These are phyloP conservation scores for Protophormia terraenovae DNA, from an alignment of 2,888 invertebrate genomes.

Conservation along the genomic window DNA sequence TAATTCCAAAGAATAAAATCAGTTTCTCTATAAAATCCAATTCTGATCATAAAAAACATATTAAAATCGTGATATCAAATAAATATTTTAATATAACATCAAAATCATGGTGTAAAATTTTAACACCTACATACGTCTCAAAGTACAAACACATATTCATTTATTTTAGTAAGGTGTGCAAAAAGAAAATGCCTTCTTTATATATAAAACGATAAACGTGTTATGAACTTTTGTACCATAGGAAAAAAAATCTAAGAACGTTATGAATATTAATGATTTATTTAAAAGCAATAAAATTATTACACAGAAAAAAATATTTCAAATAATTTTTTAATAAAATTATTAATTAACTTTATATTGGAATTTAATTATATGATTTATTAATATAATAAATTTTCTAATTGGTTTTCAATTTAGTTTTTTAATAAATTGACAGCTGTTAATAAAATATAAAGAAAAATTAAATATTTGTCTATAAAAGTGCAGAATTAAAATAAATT, in stretches of 20 bases:
- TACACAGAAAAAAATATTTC: too few relatives aligned
- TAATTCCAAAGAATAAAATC: slow-evolving; percentile 1
- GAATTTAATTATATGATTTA: too few relatives aligned
- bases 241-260: not conserved
- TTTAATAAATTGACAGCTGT: too few relatives aligned
- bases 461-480: too few relatives aligned
- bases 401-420: too few relatives aligned
- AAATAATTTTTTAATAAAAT: too few relatives aligned
- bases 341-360: too few relatives aligned
- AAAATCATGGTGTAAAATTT: not conserved
- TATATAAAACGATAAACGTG: not conserved
- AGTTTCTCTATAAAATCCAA: not conserved
- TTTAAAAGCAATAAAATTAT: not conserved
- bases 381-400: too few relatives aligned
- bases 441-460: too few relatives aligned
- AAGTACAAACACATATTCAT: not conserved
- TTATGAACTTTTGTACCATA: not conserved
- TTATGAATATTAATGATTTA: not conserved
- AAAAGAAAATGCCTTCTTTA: not conserved
- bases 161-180: not conserved
- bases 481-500: too few relatives aligned
- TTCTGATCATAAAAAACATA: not conserved
- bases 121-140: not conserved
- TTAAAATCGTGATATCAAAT: slow-evolving; percentile 47
- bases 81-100: not conserved